Conservation (phyloP, 2,113 vertebrate genomes). For the Dinomys branickii region DNA sequence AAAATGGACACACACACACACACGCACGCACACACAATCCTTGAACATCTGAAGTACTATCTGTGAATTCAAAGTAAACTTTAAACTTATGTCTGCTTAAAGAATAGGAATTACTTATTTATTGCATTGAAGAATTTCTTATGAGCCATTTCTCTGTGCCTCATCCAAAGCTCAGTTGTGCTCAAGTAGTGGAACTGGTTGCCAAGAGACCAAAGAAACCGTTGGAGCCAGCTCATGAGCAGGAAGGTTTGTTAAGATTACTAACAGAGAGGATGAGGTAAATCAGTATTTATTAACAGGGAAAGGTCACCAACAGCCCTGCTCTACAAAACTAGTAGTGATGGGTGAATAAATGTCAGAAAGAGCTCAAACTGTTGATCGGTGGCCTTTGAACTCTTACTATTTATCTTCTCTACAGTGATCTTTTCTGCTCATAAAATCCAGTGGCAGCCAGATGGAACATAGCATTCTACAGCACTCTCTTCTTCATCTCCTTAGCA, state of each 20-base stretch:
- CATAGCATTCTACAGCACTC: background rate
- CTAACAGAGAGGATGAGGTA: too few relatives aligned
- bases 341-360: background rate
- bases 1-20: background rate
- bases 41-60: background rate
- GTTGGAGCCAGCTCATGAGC: background rate
- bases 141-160: background rate
- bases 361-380: background rate
- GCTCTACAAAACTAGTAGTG: background rate
- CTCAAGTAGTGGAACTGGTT: background rate
- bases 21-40: background rate
- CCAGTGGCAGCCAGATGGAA: background rate
- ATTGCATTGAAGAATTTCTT: background rate
- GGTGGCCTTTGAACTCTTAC: background rate
- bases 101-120: background rate
- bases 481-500: background rate
- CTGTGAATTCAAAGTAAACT: constrained; percentile 1
- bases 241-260: background rate
- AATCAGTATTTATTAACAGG: background rate
- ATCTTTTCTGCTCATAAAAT: background rate
- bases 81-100: background rate
- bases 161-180: background rate
- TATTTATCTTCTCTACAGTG: background rate
- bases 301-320: background rate
- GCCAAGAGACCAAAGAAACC: background rate